A percentile compares a stretch with the other conserved stretches of the same genome.
These are phyloP conservation scores for Squalus acanthias DNA, from an alignment of 2,797 vertebrate genomes.

Conservation along the genomic window DNA sequence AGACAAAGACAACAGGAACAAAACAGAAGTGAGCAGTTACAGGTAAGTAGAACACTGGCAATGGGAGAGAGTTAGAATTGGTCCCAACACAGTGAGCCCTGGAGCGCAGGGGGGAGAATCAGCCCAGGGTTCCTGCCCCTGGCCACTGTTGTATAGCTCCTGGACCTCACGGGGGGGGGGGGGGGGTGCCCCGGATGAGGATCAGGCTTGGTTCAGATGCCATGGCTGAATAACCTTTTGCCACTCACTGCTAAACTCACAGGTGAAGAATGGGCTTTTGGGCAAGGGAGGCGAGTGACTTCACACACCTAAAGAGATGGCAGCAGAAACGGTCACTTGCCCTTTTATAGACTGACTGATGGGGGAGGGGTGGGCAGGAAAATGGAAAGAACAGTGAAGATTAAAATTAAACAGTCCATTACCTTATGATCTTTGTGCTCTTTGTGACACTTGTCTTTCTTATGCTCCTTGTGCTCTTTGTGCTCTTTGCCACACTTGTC, in stretches of 20 bases:
- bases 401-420: not conserved
- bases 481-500: not conserved
- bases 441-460: not conserved
- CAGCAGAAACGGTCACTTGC: not conserved
- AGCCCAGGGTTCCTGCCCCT: no score
- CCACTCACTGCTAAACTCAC: not conserved
- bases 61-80: no score
- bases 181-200: not conserved
- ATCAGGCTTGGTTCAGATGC: not conserved
- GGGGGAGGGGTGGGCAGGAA: no score
- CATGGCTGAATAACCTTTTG: not conserved
- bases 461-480: no score
- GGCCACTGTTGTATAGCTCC: no score
- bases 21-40: no score
- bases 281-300: not conserved
- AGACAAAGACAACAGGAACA: no score
- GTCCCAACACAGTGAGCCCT: no score
- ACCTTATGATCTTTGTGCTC: not conserved
- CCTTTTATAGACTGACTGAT: not conserved
- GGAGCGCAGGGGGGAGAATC: no score
- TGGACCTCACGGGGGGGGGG: no score
- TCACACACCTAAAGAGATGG: not conserved
- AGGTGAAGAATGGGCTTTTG: not conserved
- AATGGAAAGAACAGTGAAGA: not conserved
- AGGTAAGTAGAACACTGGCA: no score